Percentiles rank a stretch among this genome's conserved stretches.
These are phyloP conservation scores for Bactericera cockerelli DNA, from an alignment of 1,140 invertebrate species.

Conservation along the genomic window DNA sequence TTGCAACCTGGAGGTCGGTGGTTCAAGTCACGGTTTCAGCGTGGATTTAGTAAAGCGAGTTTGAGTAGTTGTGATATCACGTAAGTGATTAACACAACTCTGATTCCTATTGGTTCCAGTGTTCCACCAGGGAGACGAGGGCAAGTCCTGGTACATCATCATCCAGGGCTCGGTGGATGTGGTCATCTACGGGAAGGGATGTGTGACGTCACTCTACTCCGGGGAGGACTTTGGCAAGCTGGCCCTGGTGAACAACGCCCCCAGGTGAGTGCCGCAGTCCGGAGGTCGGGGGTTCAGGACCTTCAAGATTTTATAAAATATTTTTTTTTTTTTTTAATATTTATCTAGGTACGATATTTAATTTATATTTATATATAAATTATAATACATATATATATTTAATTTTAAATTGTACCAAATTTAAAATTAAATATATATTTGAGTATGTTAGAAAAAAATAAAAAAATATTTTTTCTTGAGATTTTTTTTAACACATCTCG, in stretches of 20 bases:
- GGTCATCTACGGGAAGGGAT: constrained; percentile 71
- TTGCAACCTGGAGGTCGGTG: no score
- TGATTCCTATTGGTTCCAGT: constrained; percentile 39
- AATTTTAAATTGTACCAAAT: no score
- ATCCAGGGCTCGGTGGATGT: constrained; percentile 72
- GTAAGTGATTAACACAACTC: no score
- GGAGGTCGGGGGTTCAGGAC: no score
- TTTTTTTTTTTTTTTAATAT: constrained; percentile 2
- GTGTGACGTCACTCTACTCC: constrained; percentile 65
- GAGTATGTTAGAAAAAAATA: no score
- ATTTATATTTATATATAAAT: not conserved
- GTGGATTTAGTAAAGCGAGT: no score
- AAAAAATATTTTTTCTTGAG: no score
- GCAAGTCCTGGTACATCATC: constrained; percentile 79
- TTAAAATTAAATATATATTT: no score
- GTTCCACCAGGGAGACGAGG: constrained; percentile 79
- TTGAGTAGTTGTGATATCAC: no score
- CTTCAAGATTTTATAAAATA: not conserved
- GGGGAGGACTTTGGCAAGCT: constrained; percentile 83
- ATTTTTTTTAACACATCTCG: no score
- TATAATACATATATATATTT: not conserved
- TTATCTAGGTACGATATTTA: no score
- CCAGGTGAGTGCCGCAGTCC: constrained; percentile 45
- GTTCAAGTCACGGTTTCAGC: no score
- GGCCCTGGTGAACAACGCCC: constrained; percentile 72